Conservation (phyloP, 2,888 invertebrate species). For the Adineta ricciae region DNA sequence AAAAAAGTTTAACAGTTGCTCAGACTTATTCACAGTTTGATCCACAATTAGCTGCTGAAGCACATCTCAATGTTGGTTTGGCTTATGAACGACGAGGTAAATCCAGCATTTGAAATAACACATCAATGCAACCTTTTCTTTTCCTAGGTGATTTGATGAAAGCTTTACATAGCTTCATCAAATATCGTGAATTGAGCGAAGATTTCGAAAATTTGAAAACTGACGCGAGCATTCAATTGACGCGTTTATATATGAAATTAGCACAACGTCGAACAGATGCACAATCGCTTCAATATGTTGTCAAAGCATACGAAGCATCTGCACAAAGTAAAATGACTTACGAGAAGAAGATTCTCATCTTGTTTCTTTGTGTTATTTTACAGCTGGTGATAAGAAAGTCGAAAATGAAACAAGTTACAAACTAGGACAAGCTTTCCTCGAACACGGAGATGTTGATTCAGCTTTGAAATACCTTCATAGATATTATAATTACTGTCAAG, state of each 20-base stretch:
- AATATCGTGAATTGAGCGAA: slow-evolving; percentile 20
- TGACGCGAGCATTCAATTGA: slow-evolving; percentile 8
- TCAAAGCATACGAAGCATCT: slow-evolving; percentile 30
- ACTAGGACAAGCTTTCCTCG: slow-evolving; percentile 26
- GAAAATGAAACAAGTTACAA: slow-evolving; percentile 31
- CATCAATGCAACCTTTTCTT: neutral
- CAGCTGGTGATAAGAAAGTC: slow-evolving; percentile 8
- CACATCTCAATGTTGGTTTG: slow-evolving; percentile 24
- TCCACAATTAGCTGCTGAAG: slow-evolving; percentile 27
- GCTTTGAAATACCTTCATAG: slow-evolving; percentile 26
- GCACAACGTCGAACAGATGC: slow-evolving; percentile 14
- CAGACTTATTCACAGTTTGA: slow-evolving; percentile 24
- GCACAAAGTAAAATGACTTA: slow-evolving; percentile 10
- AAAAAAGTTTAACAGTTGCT: slow-evolving; percentile 29
- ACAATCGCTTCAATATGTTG: slow-evolving; percentile 20
- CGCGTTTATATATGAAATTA: slow-evolving; percentile 28
- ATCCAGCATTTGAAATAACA: neutral
- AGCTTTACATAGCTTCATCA: slow-evolving; percentile 25
- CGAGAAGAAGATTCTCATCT: neutral
- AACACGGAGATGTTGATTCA: slow-evolving; percentile 26
- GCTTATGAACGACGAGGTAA: slow-evolving; percentile 32
- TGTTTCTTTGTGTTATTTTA: neutral
- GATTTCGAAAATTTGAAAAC: slow-evolving; percentile 24
- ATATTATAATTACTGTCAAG: slow-evolving; percentile 25
- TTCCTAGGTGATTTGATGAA: slow-evolving; percentile 20